Conservation (phyloP, 1,140 invertebrate species). For the Aphidius gifuensis region DNA sequence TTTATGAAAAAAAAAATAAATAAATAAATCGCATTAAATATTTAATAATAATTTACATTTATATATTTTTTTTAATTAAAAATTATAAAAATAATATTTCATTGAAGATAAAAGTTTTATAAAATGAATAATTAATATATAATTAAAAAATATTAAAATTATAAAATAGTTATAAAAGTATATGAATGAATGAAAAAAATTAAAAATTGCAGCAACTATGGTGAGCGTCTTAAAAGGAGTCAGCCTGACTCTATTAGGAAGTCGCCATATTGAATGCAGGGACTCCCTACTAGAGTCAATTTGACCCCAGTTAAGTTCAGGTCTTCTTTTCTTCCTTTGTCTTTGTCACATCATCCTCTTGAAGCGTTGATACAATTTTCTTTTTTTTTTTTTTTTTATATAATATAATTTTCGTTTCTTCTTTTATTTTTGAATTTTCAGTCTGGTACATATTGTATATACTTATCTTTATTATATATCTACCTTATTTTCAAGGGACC, state of each 20-base stretch:
- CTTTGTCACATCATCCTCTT: constrained; percentile 9
- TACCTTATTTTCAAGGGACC: neutral
- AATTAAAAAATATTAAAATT: too few relatives aligned
- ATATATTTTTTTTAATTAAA: too few relatives aligned
- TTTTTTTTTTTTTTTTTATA: constrained; percentile 27
- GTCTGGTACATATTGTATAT: too few relatives aligned
- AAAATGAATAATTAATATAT: too few relatives aligned
- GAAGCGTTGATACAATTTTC: constrained; percentile 8
- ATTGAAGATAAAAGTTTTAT: too few relatives aligned
- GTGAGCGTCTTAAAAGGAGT: constrained; percentile 71
- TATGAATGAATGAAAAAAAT: too few relatives aligned
- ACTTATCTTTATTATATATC: too few relatives aligned
- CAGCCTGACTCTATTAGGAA: constrained; percentile 95
- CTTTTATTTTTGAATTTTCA: neutral
- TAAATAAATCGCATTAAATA: too few relatives aligned
- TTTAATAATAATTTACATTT: too few relatives aligned
- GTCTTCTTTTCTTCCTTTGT: constrained; percentile 39
- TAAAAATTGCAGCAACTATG: constrained; percentile 22
- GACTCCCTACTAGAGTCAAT: constrained; percentile 97
- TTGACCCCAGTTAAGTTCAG: constrained; percentile 78
- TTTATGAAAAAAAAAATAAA: too few relatives aligned
- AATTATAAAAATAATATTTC: too few relatives aligned
- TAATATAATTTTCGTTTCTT: constrained; percentile 17
- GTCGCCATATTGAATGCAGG: constrained; percentile 76
- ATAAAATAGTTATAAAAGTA: too few relatives aligned